These are phyloP conservation scores for Cariama cristata DNA, from an alignment of 2,113 vertebrate genomes.

Conservation along the genomic window DNA sequence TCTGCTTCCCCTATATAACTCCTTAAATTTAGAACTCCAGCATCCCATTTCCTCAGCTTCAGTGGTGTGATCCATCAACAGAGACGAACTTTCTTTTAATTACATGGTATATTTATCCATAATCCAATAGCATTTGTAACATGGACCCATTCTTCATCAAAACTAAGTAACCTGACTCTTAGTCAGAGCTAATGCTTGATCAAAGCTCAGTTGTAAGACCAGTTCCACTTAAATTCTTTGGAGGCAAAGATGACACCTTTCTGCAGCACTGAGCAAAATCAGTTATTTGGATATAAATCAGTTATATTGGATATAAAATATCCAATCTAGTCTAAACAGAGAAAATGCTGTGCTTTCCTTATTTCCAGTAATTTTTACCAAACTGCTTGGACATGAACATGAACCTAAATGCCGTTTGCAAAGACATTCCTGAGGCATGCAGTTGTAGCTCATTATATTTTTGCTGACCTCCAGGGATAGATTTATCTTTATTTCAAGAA, in stretches of 20 bases:
- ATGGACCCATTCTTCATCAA: background rate
- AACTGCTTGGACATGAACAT: background rate
- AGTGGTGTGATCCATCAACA: background rate
- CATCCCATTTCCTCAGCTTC: background rate
- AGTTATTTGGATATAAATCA: background rate
- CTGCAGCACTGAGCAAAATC: background rate
- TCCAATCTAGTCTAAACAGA: background rate
- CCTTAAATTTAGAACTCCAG: background rate
- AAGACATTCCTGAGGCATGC: background rate
- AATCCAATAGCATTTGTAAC: background rate
- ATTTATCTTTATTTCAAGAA: background rate
- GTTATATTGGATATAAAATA: background rate
- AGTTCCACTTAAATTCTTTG: background rate
- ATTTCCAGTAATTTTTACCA: background rate
- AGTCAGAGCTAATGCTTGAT: background rate
- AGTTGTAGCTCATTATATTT: background rate
- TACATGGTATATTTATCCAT: background rate
- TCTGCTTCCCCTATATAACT: background rate
- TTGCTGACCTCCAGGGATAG: background rate
- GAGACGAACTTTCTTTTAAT: constrained; percentile 30
- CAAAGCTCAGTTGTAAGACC: background rate
- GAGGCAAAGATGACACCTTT: background rate
- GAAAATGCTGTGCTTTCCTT: background rate
- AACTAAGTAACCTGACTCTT: background rate
- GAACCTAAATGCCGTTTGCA: background rate